A percentile compares a stretch with the other conserved stretches of the same genome.
phyloP scores from a whole-genome alignment of 2,888 invertebrate species.

The Heliconius sara region DNA sequence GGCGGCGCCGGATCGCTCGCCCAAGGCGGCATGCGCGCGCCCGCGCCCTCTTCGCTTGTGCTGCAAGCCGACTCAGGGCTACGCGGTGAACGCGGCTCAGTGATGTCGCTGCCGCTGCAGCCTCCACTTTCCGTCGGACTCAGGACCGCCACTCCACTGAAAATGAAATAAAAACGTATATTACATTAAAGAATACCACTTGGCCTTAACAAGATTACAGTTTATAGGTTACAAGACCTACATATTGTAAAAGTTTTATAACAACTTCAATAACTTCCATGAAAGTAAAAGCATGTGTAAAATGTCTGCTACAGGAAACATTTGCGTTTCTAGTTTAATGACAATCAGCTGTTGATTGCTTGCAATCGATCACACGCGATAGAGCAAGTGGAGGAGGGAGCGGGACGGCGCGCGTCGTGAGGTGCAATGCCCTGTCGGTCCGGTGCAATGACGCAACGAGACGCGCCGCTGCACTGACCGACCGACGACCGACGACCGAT shows the following conservation, averaged over 20 bases:
- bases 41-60: slow-evolving; percentile 81
- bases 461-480: slow-evolving; percentile 74
- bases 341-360: slow-evolving; percentile 75
- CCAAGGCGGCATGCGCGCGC: slow-evolving; percentile 81
- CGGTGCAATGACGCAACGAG: slow-evolving; percentile 79
- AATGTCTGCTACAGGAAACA: slow-evolving; percentile 7
- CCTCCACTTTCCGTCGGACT: slow-evolving; percentile 90
- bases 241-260: not conserved
- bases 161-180: slow-evolving; percentile 58
- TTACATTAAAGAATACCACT: not conserved
- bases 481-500: slow-evolving; percentile 59
- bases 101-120: slow-evolving; percentile 90
- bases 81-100: slow-evolving; percentile 93
- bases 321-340: slow-evolving; percentile 53
- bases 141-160: slow-evolving; percentile 92
- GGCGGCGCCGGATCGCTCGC: slow-evolving; percentile 79
- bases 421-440: slow-evolving; percentile 78
- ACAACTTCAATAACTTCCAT: slow-evolving; percentile 14
- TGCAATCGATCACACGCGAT: slow-evolving; percentile 65
- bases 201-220: not conserved
- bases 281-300: slow-evolving; percentile 24
- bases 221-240: not conserved
- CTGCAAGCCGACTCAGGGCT: slow-evolving; percentile 86
- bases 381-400: slow-evolving; percentile 54
- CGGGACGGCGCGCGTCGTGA: slow-evolving; percentile 59